phyloP scores from a whole-genome alignment of 2,888 invertebrate genomes.

The Sceliomorpha sp. region DNA sequence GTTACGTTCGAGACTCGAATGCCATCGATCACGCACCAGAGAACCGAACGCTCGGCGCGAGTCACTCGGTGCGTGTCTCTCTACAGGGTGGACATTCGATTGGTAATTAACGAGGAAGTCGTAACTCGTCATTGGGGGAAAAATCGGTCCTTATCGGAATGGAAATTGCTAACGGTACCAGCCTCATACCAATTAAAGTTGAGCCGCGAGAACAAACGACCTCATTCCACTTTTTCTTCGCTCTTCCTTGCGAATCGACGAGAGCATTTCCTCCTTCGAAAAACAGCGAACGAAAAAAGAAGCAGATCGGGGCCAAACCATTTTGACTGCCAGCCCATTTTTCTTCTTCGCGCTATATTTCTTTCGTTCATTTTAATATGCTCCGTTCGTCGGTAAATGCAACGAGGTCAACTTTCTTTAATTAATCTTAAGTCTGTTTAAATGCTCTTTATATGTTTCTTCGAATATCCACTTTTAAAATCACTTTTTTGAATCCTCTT shows the following conservation, averaged over 20 bases:
- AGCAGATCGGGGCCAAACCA: neutral
- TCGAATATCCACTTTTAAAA: too few relatives aligned
- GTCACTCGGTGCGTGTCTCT: conserved; percentile 35
- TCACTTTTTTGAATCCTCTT: too few relatives aligned
- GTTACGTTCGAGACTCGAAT: conserved; percentile 40
- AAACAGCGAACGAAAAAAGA: conserved; percentile 16
- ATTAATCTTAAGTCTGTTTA: too few relatives aligned
- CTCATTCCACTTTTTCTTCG: conserved; percentile 68
- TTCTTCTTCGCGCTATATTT: conserved; percentile 15
- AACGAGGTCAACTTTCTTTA: neutral
- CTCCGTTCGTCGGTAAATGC: neutral
- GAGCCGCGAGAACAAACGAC: conserved; percentile 73
- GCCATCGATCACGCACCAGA: conserved; percentile 56
- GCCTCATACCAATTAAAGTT: conserved; percentile 73
- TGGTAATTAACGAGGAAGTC: conserved; percentile 76
- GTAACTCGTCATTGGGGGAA: conserved; percentile 67
- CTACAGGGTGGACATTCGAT: conserved; percentile 62
- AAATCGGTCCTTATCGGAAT: conserved; percentile 74
- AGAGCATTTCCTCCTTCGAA: conserved; percentile 34
- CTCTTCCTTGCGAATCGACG: conserved; percentile 30
- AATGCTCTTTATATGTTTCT: too few relatives aligned
- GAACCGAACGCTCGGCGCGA: conserved; percentile 24
- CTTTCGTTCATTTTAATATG: conserved; percentile 5
- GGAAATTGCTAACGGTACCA: conserved; percentile 75
- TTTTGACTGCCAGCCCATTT: conserved; percentile 16